These are phyloP conservation scores for Dolichopus griseipennis DNA, from an alignment of 2,888 invertebrate species.

Conservation along the genomic window DNA sequence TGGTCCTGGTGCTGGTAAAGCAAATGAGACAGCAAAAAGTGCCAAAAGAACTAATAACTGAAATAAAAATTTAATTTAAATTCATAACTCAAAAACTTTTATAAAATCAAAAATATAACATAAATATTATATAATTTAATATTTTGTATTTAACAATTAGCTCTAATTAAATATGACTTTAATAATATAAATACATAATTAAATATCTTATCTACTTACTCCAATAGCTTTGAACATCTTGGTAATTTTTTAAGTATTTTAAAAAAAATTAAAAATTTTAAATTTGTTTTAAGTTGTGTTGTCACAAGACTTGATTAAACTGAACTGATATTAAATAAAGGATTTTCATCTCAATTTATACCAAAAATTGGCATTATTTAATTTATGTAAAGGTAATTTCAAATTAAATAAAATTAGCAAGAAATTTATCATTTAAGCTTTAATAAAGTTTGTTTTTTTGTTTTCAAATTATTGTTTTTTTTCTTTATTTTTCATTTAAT, in stretches of 20 bases:
- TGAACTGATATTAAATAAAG: not conserved
- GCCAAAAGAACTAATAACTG: slow-evolving; percentile 31
- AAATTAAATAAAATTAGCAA: not conserved
- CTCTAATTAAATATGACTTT: too few relatives aligned
- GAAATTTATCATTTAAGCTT: too few relatives aligned
- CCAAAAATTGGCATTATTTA: not conserved
- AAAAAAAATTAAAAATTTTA: not conserved
- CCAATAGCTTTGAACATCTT: not conserved
- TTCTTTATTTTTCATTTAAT: not conserved
- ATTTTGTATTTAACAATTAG: too few relatives aligned
- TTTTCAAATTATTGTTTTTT: not conserved
- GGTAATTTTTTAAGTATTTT: not conserved
- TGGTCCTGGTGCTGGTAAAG: slow-evolving; percentile 27
- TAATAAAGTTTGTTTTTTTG: too few relatives aligned
- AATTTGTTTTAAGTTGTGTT: not conserved
- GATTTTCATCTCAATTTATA: not conserved
- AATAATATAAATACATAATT: too few relatives aligned
- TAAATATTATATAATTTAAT: too few relatives aligned
- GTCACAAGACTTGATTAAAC: not conserved
- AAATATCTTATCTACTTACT: not conserved
- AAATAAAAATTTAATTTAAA: not conserved
- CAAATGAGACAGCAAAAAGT: slow-evolving; percentile 31
- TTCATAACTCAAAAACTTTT: too few relatives aligned
- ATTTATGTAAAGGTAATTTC: not conserved
- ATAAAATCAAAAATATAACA: not conserved